Base-by-base conservation (phyloP, 2,888 invertebrate species). In the Biston stratarius region DNA sequence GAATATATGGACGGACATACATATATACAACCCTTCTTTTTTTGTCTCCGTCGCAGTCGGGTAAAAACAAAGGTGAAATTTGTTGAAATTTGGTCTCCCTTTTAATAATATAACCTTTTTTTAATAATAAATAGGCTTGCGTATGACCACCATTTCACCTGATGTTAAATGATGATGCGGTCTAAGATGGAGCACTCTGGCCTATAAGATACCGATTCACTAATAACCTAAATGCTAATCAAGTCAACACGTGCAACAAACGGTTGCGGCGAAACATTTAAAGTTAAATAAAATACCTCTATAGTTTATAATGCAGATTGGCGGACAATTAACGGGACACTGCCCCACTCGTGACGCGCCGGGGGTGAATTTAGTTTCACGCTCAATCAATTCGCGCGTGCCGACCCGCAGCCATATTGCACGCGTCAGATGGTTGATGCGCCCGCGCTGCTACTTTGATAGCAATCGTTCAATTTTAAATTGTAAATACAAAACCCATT, bases 311-410 rank as follows among this genome's bases (percentile, higher is more conserved):
- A 63, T 55, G 83, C 84, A 88, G 89, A 91, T 92, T 92, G 91
- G 84, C 84, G 85, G 86, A 85, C 89, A 90, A 91, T 93, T 92
- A 90, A 79, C 83, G 85, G 81, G 82, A 78, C 52, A 14, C 14
- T 52, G 36, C 52, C 80, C 81, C 87, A 71, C 83, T 49, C n/a
- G 84, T 77, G 15, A 90, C 61, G 81, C 87, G 74, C 85, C 85
- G 78, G 92, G 93, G 94, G 93, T 94, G 93, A 90, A 94, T 94
- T 88, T 93, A 78, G 90, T 93, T 94, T 92, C 91, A 94, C 92
- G 93, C 89, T 92, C 93, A 92, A 93, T 94, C 92, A 91, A 92
- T 89, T 92, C 83, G 91, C 92, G 91, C 91, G 88, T 86, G 91
- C 85, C 36, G 42, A 6, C 91, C 92, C 92, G 90, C 88, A 91